Evolutionary conservation across 2,888 invertebrate genomes (phyloP).

Genomic region (Leptinotarsa rubiginosa): DNA sequence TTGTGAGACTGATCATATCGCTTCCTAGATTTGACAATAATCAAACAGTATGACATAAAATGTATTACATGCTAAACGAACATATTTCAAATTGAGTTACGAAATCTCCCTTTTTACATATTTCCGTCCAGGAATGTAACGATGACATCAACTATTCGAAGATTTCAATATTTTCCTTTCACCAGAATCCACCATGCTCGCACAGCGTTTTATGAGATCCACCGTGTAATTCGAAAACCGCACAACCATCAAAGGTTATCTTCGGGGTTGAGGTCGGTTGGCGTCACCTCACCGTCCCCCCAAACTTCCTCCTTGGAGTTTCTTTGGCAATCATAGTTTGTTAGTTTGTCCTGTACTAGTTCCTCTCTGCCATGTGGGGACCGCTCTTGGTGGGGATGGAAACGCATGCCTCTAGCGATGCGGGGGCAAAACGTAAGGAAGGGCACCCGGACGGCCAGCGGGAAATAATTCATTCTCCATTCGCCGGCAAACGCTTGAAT

Average conservation of each 20-base stretch:
- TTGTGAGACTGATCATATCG: too few species aligned
- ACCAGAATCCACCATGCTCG: not conserved
- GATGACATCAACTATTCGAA: too few species aligned
- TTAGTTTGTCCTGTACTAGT: constrained; percentile 51
- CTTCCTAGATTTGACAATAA: too few species aligned
- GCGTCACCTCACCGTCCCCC: constrained; percentile 52
- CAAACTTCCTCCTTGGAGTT: constrained; percentile 48
- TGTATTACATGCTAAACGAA: too few species aligned
- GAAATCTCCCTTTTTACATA: too few species aligned
- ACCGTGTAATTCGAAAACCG: constrained; percentile 26
- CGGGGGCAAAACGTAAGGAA: constrained; percentile 57
- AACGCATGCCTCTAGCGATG: constrained; percentile 59
- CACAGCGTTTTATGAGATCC: constrained; percentile 3
- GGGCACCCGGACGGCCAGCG: constrained; percentile 38
- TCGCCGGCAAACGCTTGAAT: constrained; percentile 35
- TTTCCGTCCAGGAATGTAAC: too few species aligned
- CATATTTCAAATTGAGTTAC: too few species aligned
- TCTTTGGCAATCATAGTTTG: constrained; percentile 61
- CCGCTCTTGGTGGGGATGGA: constrained; percentile 54
- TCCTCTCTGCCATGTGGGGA: constrained; percentile 55
- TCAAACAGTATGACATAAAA: too few species aligned
- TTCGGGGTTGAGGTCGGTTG: constrained; percentile 61
- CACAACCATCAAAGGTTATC: constrained; percentile 55
- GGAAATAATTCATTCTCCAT: constrained; percentile 42
- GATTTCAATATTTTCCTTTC: not conserved